Evolutionary conservation across 2,113 vertebrate genomes (phyloP), one percentile per base, ranked within the genome.

Genomic region (Myotis davidii): DNA sequence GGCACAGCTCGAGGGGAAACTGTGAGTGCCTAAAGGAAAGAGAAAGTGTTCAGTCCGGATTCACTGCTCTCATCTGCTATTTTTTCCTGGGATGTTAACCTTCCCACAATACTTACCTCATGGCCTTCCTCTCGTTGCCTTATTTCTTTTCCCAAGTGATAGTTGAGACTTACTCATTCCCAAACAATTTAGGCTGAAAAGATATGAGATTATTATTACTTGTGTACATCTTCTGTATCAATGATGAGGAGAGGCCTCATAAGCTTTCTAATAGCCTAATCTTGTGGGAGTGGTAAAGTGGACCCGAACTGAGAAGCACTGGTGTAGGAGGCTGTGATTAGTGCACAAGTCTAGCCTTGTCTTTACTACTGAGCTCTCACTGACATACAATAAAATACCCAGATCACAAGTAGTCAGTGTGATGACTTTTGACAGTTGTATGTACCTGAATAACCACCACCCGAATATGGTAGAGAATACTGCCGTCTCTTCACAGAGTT

Each of bases 1-100:
- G 52, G 90, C 96, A 27, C 97, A 97, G 14, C 97, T 98, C 25
- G 90, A 99, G 93, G 97, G 97, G 91, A 97, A 98, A 96, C 78
- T 98, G 99, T 99, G 98, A 98, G 98, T 98, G 39, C 16, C 39
- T 27, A 25, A n/a, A 82, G 18, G 23, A 61, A 69, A 91, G 18
- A 83, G 54, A 52, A 50, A 73, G 14, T 76, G 5, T 16, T 21
- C 29, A n/a, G 17, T 77, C 76, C 29, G 74, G 34, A 18, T 34
- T 90, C 73, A 25, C 42, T 10, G 79, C 34, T 88, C 65, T 85
- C 14, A 9, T 18, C 25, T n/a, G 17, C 37, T 85, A 7, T 14
- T 87, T 2, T 50, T 70, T 76, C 39, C 12, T 32, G 45, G 76
- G 42, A 45, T 13, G 6, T 74, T 59, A 52, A 12, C 50, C 18